Evolutionary conservation across 2,797 vertebrate genomes (phyloP).

Genomic region (Avahi laniger): DNA sequence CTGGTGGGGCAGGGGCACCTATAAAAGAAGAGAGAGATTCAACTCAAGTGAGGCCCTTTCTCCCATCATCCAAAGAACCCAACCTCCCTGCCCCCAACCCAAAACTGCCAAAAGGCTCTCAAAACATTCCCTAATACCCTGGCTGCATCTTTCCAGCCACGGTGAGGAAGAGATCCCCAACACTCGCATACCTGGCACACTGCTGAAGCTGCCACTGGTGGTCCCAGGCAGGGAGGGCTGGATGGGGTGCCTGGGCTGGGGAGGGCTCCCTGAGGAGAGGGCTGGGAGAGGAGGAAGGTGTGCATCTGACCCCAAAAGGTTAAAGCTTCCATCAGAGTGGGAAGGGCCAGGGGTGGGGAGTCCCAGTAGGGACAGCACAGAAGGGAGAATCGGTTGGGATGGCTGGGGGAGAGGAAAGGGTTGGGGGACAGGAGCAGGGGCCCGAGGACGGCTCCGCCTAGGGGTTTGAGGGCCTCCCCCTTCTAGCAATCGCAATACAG

Average conservation of each 20-base stretch:
- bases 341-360: slow-evolving; percentile 73
- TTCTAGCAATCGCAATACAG: slow-evolving; percentile 87
- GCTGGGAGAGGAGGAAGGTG: slow-evolving; percentile 76
- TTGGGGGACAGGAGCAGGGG: slow-evolving; percentile 70
- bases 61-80: neutral
- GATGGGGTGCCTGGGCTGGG: slow-evolving; percentile 76
- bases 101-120: neutral
- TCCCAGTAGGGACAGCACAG: slow-evolving; percentile 79
- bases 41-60: neutral
- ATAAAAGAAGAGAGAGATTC: slow-evolving; percentile 58
- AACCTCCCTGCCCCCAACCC: slow-evolving; percentile 8
- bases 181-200: slow-evolving; percentile 82
- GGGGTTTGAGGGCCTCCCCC: slow-evolving; percentile 79
- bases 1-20: slow-evolving; percentile 80
- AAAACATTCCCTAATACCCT: neutral
- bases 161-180: neutral
- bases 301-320: slow-evolving; percentile 80
- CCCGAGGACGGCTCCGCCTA: slow-evolving; percentile 81
- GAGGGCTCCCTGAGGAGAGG: slow-evolving; percentile 83
- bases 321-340: slow-evolving; percentile 80
- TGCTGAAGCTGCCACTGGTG: slow-evolving; percentile 79
- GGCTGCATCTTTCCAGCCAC: neutral
- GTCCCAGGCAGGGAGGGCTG: slow-evolving; percentile 73
- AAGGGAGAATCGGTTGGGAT: slow-evolving; percentile 76
- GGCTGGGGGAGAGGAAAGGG: slow-evolving; percentile 78